Evolutionary conservation across 1,140 invertebrate genomes (phyloP).

Genomic region (Papilio aristodemus): DNA sequence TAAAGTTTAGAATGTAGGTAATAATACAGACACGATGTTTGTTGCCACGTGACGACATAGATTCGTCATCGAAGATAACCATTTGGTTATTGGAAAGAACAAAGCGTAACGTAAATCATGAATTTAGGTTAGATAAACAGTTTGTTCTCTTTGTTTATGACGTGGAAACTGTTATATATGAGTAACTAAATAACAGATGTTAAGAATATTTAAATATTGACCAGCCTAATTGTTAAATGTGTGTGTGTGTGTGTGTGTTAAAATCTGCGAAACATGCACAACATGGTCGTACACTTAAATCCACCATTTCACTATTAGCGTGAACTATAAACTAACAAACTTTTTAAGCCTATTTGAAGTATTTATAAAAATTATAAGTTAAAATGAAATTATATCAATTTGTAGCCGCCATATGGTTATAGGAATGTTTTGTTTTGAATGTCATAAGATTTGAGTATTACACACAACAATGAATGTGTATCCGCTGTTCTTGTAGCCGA

Average conservation of each 20-base stretch:
- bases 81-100: slow-evolving; percentile 13
- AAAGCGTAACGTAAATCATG: background rate
- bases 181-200: slow-evolving; percentile 12
- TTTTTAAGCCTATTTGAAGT: too few species aligned
- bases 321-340: too few species aligned
- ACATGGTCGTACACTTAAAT: too few species aligned
- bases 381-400: too few species aligned
- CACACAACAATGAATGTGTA: slow-evolving; percentile 16
- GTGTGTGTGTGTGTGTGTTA: too few species aligned
- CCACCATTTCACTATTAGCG: too few species aligned
- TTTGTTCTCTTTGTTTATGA: background rate
- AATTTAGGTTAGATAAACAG: background rate
- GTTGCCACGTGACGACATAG: background rate
- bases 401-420: too few species aligned
- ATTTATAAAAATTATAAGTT: too few species aligned
- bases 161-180: background rate
- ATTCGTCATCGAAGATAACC: slow-evolving; percentile 6
- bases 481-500: slow-evolving; percentile 40
- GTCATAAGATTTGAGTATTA: slow-evolving; percentile 22
- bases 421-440: too few species aligned
- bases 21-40: background rate
- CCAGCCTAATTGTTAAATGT: too few species aligned
- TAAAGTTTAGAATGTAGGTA: background rate
- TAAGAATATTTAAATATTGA: too few species aligned
- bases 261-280: too few species aligned